These are phyloP conservation scores for Pasiphila rectangulata DNA, from an alignment of 2,888 invertebrate species.

Conservation along the genomic window DNA sequence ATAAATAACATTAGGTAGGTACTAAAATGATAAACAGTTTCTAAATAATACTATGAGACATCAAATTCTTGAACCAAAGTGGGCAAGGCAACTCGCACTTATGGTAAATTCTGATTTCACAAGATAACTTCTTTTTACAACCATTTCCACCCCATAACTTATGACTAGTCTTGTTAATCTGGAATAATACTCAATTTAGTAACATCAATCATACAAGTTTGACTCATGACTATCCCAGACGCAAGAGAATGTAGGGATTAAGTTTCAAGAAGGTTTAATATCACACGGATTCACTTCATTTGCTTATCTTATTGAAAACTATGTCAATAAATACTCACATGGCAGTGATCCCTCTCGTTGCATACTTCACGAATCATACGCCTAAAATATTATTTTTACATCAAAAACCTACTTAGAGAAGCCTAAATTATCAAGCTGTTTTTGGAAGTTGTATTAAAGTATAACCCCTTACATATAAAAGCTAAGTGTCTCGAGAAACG, in stretches of 20 bases:
- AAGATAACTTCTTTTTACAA: neutral
- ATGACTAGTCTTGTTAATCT: slow-evolving; percentile 61
- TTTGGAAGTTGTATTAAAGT: neutral
- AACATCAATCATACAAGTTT: neutral
- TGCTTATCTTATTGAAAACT: too few relatives aligned
- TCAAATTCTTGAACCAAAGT: neutral
- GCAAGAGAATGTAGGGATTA: too few relatives aligned
- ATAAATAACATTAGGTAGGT: slow-evolving; percentile 4
- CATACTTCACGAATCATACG: slow-evolving; percentile 9
- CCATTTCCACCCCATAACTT: slow-evolving; percentile 4
- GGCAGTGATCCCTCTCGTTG: slow-evolving; percentile 26
- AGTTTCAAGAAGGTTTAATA: too few relatives aligned
- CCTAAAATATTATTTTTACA: slow-evolving; percentile 5
- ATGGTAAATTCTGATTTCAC: too few relatives aligned
- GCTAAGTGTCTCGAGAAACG: too few relatives aligned
- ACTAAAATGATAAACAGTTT: neutral
- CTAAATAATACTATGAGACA: neutral
- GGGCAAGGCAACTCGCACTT: too few relatives aligned
- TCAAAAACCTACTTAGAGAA: too few relatives aligned
- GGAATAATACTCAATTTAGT: slow-evolving; percentile 37
- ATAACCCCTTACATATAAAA: too few relatives aligned
- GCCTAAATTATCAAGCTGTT: too few relatives aligned
- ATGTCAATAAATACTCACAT: slow-evolving; percentile 15
- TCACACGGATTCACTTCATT: neutral
- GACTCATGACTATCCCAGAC: too few relatives aligned